Evolutionary conservation across 2,888 invertebrate genomes (phyloP), one percentile per base, ranked within the genome.

Genomic region (Enoplolaimus lenunculus): DNA sequence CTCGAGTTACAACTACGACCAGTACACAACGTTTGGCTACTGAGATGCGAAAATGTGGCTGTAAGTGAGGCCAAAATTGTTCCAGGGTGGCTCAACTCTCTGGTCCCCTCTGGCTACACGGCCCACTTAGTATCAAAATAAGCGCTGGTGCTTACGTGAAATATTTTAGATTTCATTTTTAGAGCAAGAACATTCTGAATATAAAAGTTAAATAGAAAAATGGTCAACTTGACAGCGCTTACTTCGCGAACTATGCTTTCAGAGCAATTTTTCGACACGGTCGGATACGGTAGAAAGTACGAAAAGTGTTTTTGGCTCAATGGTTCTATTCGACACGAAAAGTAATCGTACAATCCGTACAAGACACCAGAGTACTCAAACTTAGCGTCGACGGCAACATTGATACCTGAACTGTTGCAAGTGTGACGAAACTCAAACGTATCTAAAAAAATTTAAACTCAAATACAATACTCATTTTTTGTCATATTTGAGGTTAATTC

Each of bases 271-370:
- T 76, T 75, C 35, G 78, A 77, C 16, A 74, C 68, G 1, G 74
- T 75, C n/a, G 78, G 79, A 68, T 75, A 78, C 2, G 80, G 80
- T 75, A 80, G 79, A 69, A 77, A 75, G 71, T 75, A 75, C 31
- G 76, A 75, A 68, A 80, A 80, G 1, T 75, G 71, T 2, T 71
- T 75, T 29, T 75, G 64, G 68, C 77, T 77, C 69, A 76, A 75
- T 26, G 80, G 80, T 70, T 80, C 80, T 3, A 77, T 68, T 34
- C 79, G 73, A 67, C 80, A 80, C 3, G 79, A 77, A 73, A 80
- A 80, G 73, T 78, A 80, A 71, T 80, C 80, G 72, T 80, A 80
- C 31, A 80, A 75, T 13, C 80, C 80, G 70, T 80, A 80, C n/a
- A 80, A 74, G 2, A 78, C 79, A 34, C 80, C 80, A 7, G 78